phyloP scores from a whole-genome alignment of 2,797 vertebrate genomes.

The Smutsia gigantea region DNA sequence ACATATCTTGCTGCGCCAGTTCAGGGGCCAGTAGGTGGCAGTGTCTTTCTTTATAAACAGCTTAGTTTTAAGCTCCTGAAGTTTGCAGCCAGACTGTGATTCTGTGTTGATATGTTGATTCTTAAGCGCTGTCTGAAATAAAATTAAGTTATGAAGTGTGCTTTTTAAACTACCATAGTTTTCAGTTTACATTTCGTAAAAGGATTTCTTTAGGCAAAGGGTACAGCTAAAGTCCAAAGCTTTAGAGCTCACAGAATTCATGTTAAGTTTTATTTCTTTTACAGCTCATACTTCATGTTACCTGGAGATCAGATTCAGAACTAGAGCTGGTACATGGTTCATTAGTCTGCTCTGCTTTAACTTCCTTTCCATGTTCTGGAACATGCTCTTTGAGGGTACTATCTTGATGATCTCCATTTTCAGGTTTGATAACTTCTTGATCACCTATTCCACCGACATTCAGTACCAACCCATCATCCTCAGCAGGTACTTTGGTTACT shows the following conservation, averaged over 20 bases:
- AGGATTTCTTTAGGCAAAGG: conserved; percentile 28
- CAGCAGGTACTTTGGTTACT: conserved; percentile 82
- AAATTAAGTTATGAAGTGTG: conserved; percentile 52
- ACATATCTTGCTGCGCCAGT: conserved; percentile 94
- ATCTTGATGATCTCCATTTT: conserved; percentile 74
- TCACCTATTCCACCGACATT: conserved; percentile 83
- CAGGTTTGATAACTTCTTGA: conserved; percentile 77
- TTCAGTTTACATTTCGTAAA: conserved; percentile 22
- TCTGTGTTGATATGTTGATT: conserved; percentile 73
- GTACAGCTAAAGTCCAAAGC: neutral
- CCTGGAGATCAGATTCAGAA: conserved; percentile 80
- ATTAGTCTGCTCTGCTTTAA: conserved; percentile 72
- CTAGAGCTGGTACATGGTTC: conserved; percentile 86
- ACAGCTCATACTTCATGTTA: conserved; percentile 61
- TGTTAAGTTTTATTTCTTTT: neutral
- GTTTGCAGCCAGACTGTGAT: conserved; percentile 85
- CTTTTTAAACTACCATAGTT: neutral
- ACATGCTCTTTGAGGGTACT: conserved; percentile 46
- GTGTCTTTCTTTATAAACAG: conserved; percentile 84
- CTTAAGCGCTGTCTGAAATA: conserved; percentile 80
- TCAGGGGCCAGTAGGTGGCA: conserved; percentile 94
- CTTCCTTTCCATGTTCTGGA: conserved; percentile 55
- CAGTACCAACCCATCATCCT: conserved; percentile 81
- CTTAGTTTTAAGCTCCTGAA: conserved; percentile 88
- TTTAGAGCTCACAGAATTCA: neutral